Evolutionary conservation across 2,113 vertebrate genomes (phyloP), one percentile per base, ranked within the genome.

Genomic region (Eublepharis macularius): DNA sequence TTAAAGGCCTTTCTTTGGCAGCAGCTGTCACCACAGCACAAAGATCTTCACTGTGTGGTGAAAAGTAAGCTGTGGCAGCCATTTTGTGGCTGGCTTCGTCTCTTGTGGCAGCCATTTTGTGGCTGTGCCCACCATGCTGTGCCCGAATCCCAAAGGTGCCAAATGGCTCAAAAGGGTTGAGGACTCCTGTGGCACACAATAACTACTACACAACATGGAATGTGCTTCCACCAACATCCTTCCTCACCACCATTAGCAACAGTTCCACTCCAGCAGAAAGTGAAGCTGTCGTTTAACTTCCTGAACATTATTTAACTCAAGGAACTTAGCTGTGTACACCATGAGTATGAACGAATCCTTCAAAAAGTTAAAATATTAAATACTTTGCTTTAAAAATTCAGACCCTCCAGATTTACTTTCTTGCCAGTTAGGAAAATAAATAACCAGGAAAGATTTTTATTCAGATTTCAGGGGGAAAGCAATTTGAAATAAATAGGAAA

Each of bases 401-500:
- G 70, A 43, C 45, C 82, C 41, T 21, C 72, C 79, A 82, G 83
- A 78, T 92, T 93, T 84, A 39, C 2, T 88, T 78, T 81, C 73
- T 80, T 81, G 83, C 84, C 85, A 85, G 54, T 80, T 89, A 88
- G 84, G 83, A 82, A 63, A n/a, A 89, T 87, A 92, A 93, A 94
- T 41, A 54, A 39, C 10, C 89, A 92, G 63, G 86, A 89, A 88
- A 87, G 36, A 81, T 24, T 76, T 74, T 81, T 88, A 95, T 95
- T 95, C 92, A 93, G 94, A 95, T 95, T 93, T 92, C 65, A 88
- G 88, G 90, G 17, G 51, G 16, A 93, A 95, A 92, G 85, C 76
- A 93, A 92, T 95, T 91, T 95, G 93, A 95, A 95, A 94, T 95
- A 96, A 97, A 95, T 93, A 81, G 26, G 65, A 81, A 45, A 69